Percentiles rank a stretch among this genome's conserved stretches.
These are phyloP conservation scores for Hylaeus anthracinus DNA, from an alignment of 1,140 invertebrate genomes.

Conservation along the genomic window DNA sequence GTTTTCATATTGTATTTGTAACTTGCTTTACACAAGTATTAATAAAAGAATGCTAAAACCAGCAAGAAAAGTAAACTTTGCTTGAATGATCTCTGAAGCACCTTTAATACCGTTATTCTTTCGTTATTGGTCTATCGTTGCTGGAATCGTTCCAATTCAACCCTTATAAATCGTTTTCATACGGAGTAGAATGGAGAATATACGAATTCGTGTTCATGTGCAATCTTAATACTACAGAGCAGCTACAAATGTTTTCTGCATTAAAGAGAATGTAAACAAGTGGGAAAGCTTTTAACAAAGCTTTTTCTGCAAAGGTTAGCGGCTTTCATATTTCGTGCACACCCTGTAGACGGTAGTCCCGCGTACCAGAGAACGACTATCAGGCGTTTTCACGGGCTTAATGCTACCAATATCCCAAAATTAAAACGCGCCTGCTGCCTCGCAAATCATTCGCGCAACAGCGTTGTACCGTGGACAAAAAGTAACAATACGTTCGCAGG, in stretches of 20 bases:
- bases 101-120: too few relatives aligned
- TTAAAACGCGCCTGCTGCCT: constrained; percentile 66
- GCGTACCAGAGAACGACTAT: constrained; percentile 50
- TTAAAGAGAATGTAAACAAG: not conserved
- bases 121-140: too few relatives aligned
- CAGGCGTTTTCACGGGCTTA: constrained; percentile 58
- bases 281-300: not conserved
- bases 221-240: not conserved
- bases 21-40: too few relatives aligned
- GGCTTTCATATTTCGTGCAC: constrained; percentile 27
- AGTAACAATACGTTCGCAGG: constrained; percentile 46
- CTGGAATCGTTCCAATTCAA: too few relatives aligned
- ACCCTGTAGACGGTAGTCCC: constrained; percentile 50
- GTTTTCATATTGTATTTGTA: too few relatives aligned
- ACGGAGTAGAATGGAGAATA: too few relatives aligned
- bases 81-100: too few relatives aligned
- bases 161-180: not conserved
- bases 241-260: not conserved
- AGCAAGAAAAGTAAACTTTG: too few relatives aligned
- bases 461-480: constrained; percentile 32
- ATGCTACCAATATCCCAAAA: constrained; percentile 72
- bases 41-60: too few relatives aligned
- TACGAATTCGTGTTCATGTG: not conserved
- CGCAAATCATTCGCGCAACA: constrained; percentile 69
- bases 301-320: not conserved